phyloP scores from a whole-genome alignment of 2,113 vertebrate species.

The Vimba vimba region DNA sequence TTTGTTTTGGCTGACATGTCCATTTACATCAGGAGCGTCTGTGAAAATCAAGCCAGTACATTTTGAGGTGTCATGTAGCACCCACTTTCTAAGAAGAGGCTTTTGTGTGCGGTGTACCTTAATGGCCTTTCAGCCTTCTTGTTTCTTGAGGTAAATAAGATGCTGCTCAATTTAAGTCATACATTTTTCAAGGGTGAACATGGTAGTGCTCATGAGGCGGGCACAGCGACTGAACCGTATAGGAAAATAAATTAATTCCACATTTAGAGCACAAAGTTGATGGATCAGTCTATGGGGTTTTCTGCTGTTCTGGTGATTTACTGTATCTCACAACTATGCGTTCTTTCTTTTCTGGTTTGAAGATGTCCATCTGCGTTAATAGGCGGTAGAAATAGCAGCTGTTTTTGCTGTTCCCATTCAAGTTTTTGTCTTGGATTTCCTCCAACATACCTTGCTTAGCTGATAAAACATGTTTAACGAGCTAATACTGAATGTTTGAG shows the following conservation, averaged over 20 bases:
- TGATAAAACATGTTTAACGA: slow-evolving; percentile 14
- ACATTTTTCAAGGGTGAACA: slow-evolving; percentile 67
- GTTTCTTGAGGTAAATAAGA: slow-evolving; percentile 58
- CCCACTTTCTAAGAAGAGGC: slow-evolving; percentile 2
- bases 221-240: slow-evolving; percentile 19
- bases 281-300: background rate
- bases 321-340: background rate
- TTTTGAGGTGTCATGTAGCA: background rate
- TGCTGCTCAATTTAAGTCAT: slow-evolving; percentile 62
- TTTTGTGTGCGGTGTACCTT: slow-evolving; percentile 53
- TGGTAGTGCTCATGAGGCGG: slow-evolving; percentile 11
- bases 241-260: slow-evolving; percentile 4
- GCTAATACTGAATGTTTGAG: slow-evolving; percentile 21
- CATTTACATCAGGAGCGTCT: background rate
- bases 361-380: slow-evolving; percentile 7
- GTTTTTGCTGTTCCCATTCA: slow-evolving; percentile 35
- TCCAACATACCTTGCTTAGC: slow-evolving; percentile 22
- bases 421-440: slow-evolving; percentile 10
- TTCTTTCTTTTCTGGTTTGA: slow-evolving; percentile 22
- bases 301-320: slow-evolving; percentile 22
- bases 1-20: slow-evolving; percentile 26
- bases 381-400: slow-evolving; percentile 29
- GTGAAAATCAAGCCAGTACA: background rate
- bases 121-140: slow-evolving; percentile 58
- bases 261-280: slow-evolving; percentile 26